Evolutionary conservation across 92 coral and sea anemone genomes (phyloP).

Genomic region (Zoanthus solanderi): DNA sequence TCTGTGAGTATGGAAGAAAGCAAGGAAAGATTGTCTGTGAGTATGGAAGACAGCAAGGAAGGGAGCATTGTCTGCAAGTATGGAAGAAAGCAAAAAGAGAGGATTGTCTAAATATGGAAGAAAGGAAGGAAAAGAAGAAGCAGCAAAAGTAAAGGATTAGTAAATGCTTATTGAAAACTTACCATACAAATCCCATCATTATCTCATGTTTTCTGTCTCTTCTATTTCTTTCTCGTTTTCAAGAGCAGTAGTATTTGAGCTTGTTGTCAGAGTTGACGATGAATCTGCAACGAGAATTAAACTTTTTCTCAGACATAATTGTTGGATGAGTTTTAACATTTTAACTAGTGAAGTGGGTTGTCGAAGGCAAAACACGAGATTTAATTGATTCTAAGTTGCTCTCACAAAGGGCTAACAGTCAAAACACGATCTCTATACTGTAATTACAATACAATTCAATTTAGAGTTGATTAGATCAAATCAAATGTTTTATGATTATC

Average conservation of each 20-base stretch:
- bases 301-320: background rate
- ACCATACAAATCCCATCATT: background rate
- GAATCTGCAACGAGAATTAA: background rate
- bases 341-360: background rate
- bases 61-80: no score
- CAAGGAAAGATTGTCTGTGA: no score
- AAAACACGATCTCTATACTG: no score
- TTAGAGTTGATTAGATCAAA: no score
- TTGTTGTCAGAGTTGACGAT: background rate
- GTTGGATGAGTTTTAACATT: background rate
- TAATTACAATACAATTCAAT: no score
- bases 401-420: no score
- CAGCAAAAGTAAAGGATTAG: no score
- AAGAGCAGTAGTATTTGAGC: background rate
- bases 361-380: background rate
- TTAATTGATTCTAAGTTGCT: no score
- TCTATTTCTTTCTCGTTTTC: conserved; percentile 21
- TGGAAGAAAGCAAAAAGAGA: background rate
- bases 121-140: background rate
- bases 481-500: no score
- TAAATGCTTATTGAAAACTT: background rate
- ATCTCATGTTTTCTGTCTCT: background rate
- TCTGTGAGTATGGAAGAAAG: no score
- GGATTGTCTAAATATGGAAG: background rate
- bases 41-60: no score